Base-by-base conservation (phyloP, 2,888 invertebrate species). In the Drosophila multiciliata region DNA sequence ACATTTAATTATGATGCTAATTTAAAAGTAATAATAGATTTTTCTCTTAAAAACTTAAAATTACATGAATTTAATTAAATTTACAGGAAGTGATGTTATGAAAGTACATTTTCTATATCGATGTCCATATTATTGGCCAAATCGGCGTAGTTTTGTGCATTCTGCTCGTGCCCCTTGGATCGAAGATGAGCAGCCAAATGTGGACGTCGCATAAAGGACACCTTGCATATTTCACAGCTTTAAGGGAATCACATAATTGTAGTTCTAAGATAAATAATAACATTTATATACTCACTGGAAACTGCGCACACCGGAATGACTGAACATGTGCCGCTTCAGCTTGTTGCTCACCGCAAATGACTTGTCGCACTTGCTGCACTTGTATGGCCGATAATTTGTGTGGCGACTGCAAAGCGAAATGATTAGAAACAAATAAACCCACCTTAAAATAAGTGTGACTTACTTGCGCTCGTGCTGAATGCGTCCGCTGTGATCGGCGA, bases 381-480 rank as follows among this genome's bases (percentile, higher is more conserved):
- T 90, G 29, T 71, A 90, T 0, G 87, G 87, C 17, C 69, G 78
- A 11, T 78, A 74, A 9, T 84, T 78, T 2, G 89, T 87, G 33
- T 87, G 87, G 6, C 80, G 88, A 33, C 87, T 87, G 49, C 3
- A 36, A 57, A n/a, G 23, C 23, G 0, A 4, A 1, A 29, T 15
- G 1, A 26, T 40, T 45, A 45, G 15, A 36, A 17, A 49, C 11
- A n/a, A 29, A 12, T 2, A 2, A 35, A 26, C 11, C 11, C 26
- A n/a, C 11, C 0, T 54, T 26, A 9, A 26, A 17, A 1, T 20
- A 29, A 32, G 12, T 29, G 8, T 6, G 17, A 63, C 75, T 48
- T 33, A 85, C 85, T 78, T 86, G 29, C 85, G 89, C 15, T 85
- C 85, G 29, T 85, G 85, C 48, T 88, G 87, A n/a, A 86, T 75